phyloP scores from a whole-genome alignment of 2,797 vertebrate species.

The Synanceia verrucosa region DNA sequence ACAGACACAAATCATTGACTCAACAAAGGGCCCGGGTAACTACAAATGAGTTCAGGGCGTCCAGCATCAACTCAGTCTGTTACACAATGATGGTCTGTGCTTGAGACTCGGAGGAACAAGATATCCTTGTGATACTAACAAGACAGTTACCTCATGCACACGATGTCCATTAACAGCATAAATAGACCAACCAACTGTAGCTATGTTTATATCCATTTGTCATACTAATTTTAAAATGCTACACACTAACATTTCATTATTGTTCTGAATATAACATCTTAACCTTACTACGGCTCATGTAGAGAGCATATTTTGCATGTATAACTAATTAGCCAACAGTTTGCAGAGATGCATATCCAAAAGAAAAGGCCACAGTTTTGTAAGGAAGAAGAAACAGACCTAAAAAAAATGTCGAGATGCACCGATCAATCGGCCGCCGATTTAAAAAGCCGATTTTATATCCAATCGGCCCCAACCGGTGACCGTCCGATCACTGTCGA shows the following conservation, averaged over 20 bases:
- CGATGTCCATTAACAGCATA: constrained; percentile 3
- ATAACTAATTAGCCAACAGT: not conserved
- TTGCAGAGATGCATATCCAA: not conserved
- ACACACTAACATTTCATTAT: too few relatives aligned
- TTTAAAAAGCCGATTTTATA: too few relatives aligned
- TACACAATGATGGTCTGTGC: constrained; percentile 1
- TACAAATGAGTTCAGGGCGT: constrained; percentile 4
- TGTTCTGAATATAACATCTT: too few relatives aligned
- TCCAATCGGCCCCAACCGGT: too few relatives aligned
- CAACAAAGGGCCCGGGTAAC: not conserved
- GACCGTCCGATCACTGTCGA: too few relatives aligned
- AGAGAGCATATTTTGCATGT: too few relatives aligned
- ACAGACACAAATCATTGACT: constrained; percentile 5
- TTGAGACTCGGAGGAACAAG: not conserved
- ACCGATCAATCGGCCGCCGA: too few relatives aligned
- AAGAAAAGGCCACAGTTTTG: not conserved
- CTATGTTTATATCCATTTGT: not conserved
- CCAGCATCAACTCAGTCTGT: constrained; percentile 1
- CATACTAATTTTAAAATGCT: not conserved
- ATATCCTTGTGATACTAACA: constrained; percentile 22
- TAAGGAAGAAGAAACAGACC: not conserved
- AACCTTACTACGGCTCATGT: too few relatives aligned
- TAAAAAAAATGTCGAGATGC: too few relatives aligned
- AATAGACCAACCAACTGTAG: not conserved
- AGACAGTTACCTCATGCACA: not conserved